phyloP scores from a whole-genome alignment of 2,797 vertebrate genomes.

The Chloroceryle amazona region DNA sequence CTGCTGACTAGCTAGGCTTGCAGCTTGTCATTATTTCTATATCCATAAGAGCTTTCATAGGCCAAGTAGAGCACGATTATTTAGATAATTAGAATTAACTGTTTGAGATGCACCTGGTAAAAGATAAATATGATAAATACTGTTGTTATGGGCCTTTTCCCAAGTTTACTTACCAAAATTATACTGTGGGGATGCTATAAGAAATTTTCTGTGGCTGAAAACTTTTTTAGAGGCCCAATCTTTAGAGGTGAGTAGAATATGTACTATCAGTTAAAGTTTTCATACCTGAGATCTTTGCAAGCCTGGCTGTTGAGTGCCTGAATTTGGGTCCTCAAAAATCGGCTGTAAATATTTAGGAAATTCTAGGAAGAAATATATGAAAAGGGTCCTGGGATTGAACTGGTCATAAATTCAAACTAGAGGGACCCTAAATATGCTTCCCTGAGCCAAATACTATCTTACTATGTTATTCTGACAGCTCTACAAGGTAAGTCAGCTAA shows the following conservation, averaged over 20 bases:
- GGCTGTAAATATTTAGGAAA: not conserved
- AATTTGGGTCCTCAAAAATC: not conserved
- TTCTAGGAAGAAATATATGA: not conserved
- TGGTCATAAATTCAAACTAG: not conserved
- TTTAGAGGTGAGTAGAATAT: not conserved
- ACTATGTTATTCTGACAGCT: not conserved
- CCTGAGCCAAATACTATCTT: not conserved
- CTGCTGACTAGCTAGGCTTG: not conserved
- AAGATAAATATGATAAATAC: conserved; percentile 20
- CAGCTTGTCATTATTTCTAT: not conserved
- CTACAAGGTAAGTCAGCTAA: not conserved
- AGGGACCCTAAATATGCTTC: fast-evolving
- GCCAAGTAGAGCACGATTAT: not conserved
- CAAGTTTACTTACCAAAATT: conserved; percentile 4
- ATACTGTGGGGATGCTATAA: not conserved
- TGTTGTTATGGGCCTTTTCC: conserved; percentile 10
- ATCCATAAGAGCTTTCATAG: not conserved
- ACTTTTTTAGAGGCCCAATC: not conserved
- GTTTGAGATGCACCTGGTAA: conserved; percentile 20
- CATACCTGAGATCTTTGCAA: not conserved
- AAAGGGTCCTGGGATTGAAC: not conserved
- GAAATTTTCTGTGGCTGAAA: not conserved
- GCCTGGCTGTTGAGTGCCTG: not conserved
- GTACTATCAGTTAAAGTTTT: not conserved
- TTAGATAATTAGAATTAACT: conserved; percentile 40